These are phyloP conservation scores for Drosophila funebris DNA, from an alignment of 1,140 invertebrate species.

Conservation along the genomic window DNA sequence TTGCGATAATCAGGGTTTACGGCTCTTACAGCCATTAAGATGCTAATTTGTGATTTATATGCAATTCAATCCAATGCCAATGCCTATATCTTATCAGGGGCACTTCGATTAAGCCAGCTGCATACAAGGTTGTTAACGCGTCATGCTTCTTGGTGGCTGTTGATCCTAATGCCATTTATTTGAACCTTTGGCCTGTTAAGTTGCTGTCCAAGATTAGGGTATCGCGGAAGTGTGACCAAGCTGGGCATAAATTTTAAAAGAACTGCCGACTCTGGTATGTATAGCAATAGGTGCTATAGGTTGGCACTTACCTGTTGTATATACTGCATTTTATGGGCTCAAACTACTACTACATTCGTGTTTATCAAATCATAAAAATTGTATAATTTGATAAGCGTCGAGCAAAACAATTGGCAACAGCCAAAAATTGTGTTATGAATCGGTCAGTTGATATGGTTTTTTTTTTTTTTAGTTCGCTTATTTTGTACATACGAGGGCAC, in stretches of 20 bases:
- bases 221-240: slow-evolving; percentile 31
- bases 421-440: slow-evolving; percentile 23
- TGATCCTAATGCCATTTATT: not conserved
- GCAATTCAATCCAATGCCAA: not conserved
- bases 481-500: not conserved
- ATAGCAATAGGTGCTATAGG: not conserved
- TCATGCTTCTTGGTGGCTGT: not conserved
- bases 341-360: slow-evolving; percentile 16
- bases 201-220: slow-evolving; percentile 25
- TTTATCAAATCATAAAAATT: slow-evolving; percentile 47
- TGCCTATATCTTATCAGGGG: slow-evolving; percentile 27
- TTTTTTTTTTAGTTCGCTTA: not conserved
- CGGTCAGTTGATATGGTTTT: slow-evolving; percentile 19
- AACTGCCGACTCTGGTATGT: slow-evolving; percentile 28
- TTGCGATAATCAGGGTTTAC: slow-evolving; percentile 7
- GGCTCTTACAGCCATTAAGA: slow-evolving; percentile 9
- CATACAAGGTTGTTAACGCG: slow-evolving; percentile 2
- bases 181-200: slow-evolving; percentile 32
- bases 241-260: slow-evolving; percentile 31
- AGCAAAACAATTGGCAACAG: slow-evolving; percentile 47
- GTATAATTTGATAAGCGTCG: slow-evolving; percentile 38
- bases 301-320: not conserved
- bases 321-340: slow-evolving; percentile 33
- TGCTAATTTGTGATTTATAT: slow-evolving; percentile 38
- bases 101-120: not conserved